Conservation (phyloP, 1,140 invertebrate genomes). For the Drosophila pandora region DNA sequence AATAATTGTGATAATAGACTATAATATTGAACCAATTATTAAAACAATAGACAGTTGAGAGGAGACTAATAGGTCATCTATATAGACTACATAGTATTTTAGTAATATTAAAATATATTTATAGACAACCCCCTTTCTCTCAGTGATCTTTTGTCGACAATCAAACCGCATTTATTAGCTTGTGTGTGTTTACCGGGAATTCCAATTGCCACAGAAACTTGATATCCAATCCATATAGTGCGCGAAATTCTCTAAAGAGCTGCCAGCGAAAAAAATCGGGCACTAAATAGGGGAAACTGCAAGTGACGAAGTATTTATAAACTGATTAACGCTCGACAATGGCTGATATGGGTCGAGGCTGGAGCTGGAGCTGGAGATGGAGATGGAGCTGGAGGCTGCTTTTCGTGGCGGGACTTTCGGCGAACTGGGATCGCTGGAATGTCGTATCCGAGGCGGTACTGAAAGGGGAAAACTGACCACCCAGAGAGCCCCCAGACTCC, state of each 20-base stretch:
- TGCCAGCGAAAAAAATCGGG: constrained; percentile 14
- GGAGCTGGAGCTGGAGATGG: no score
- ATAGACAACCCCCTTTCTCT: not conserved
- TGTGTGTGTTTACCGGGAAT: constrained; percentile 58
- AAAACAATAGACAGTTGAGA: not conserved
- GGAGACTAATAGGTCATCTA: no score
- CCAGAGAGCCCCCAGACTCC: constrained; percentile 42
- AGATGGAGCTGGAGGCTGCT: no score
- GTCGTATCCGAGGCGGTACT: no score
- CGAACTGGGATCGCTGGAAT: constrained; percentile 11
- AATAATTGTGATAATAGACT: not conserved
- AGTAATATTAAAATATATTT: not conserved
- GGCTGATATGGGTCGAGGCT: constrained; percentile 70
- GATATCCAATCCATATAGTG: constrained; percentile 57
- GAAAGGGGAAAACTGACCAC: constrained; percentile 27
- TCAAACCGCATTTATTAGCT: constrained; percentile 78
- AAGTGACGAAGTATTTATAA: constrained; percentile 80
- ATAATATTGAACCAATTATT: not conserved
- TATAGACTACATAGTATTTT: no score
- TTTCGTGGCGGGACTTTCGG: not conserved
- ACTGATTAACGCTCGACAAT: constrained; percentile 78
- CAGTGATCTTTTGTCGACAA: constrained; percentile 22
- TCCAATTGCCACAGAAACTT: constrained; percentile 27
- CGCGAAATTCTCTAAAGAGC: constrained; percentile 51
- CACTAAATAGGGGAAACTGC: constrained; percentile 49